Evolutionary conservation across 2,888 invertebrate genomes (phyloP), one percentile per base, ranked within the genome.

Genomic region (Rhabditoides inermis): DNA sequence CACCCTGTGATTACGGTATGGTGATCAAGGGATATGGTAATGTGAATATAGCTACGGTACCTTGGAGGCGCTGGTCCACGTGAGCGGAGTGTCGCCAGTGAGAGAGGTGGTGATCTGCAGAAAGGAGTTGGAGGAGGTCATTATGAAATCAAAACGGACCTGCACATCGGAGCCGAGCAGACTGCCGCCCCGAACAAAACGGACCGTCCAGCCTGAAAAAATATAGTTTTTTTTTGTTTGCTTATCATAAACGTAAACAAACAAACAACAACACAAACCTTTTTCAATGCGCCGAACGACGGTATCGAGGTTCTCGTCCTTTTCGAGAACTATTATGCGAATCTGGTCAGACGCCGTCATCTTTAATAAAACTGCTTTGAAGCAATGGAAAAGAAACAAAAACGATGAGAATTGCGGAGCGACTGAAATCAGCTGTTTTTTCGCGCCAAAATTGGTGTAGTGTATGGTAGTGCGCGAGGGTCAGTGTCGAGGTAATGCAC

Each of bases 141-240:
- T 23, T 42, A 1, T 22, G 26, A 7, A 23, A n/a, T 42, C 20
- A 6, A 7, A n/a, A 25, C 42, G n/a, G 20, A 72, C 47, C 2
- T 32, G 41, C 1, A 71, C 63, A 7, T 56, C 45, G 30, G 60
- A 61, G 10, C 70, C 72, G 18, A 68, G 60, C 15, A 71, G 58
- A 4, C 64, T 65, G 26, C 58, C 55, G 7, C 70, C 72, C 5
- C 67, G 54, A 25, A 60, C 63, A 57, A 72, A 72, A 10, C 66
- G 67, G 1, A 73, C 61, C 6, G 52, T 56, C 70, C 71, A 72
- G 22, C 65, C 71, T 72, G 42, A 27, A 60, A 60, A 26, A n/a
- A n/a, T n/a, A n/a, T n/a, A n/a, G n/a, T 12, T 32, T 27, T 2
- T 15, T 23, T 15, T 27, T 22, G 27, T 4, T 32, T 26, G 45